A percentile compares a stretch with the other conserved stretches of the same genome.
Evolutionary conservation across 1,140 invertebrate genomes (phyloP).

Genomic region (Akabosia matsudoensis): DNA sequence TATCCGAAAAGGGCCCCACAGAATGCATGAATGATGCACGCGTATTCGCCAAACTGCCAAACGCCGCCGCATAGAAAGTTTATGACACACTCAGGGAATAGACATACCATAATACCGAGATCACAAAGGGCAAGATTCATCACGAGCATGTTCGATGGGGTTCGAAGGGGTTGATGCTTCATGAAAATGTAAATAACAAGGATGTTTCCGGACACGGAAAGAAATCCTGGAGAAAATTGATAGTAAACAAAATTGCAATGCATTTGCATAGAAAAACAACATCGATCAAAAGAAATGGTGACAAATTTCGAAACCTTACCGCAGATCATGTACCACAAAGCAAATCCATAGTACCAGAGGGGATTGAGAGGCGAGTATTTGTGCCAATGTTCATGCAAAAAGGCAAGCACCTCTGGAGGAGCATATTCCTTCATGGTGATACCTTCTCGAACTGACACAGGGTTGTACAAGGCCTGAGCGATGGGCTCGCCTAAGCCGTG

Average conservation of each 20-base stretch:
- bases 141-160: conserved; percentile 54
- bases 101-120: conserved; percentile 46
- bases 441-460: conserved; percentile 36
- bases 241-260: neutral
- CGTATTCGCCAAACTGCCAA: conserved; percentile 43
- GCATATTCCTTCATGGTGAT: conserved; percentile 40
- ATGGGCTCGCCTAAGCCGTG: conserved; percentile 24
- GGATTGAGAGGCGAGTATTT: conserved; percentile 39
- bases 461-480: conserved; percentile 38
- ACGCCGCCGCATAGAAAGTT: conserved; percentile 46
- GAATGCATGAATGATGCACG: conserved; percentile 43
- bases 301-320: neutral
- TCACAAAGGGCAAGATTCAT: conserved; percentile 54
- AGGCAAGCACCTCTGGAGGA: conserved; percentile 40
- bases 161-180: conserved; percentile 48
- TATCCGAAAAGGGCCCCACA: conserved; percentile 48
- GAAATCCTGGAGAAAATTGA: conserved; percentile 25
- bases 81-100: conserved; percentile 47
- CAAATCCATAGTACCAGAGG: conserved; percentile 41
- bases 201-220: conserved; percentile 40
- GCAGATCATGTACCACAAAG: conserved; percentile 13
- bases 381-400: conserved; percentile 44
- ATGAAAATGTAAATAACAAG: conserved; percentile 43
- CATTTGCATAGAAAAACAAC: no score
- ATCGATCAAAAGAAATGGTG: neutral